A percentile compares a stretch with the other conserved stretches of the same genome.
Conservation (phyloP, 2,113 vertebrate genomes). For the Peucedramus taeniatus region DNA sequence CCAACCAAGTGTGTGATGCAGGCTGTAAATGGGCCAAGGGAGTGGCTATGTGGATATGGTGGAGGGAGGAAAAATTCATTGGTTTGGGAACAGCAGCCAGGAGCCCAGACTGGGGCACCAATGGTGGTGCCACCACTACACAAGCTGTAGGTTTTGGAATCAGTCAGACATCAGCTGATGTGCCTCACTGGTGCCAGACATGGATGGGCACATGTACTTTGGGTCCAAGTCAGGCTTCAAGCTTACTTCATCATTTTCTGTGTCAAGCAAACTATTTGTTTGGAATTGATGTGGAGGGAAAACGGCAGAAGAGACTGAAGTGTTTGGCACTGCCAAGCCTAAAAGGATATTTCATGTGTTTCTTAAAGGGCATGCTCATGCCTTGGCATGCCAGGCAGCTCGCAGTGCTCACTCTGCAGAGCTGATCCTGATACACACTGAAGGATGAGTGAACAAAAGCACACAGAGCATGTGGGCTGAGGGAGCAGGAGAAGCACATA, state of each 20-base stretch:
- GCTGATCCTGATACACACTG: background rate
- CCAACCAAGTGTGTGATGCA: background rate
- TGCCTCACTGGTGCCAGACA: background rate
- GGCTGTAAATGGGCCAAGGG: background rate
- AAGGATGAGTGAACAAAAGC: background rate
- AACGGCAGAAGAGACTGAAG: background rate
- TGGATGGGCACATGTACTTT: background rate
- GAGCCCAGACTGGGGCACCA: background rate
- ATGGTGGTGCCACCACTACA: accelerated
- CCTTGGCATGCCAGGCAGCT: background rate
- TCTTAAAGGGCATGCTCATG: background rate
- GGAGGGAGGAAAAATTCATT: background rate
- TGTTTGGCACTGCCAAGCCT: background rate
- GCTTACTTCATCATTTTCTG: background rate
- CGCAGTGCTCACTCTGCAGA: background rate
- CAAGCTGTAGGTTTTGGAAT: background rate
- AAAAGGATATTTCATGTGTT: background rate
- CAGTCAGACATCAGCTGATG: background rate
- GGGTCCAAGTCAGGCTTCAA: background rate
- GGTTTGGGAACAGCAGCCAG: background rate
- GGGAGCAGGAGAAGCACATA: background rate
- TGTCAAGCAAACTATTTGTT: background rate
- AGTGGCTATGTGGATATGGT: accelerated
- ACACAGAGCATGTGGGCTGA: accelerated
- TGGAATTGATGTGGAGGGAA: background rate